Base-by-base conservation (phyloP, 2,797 vertebrate genomes). In the Chaetophractus vellerosus region DNA sequence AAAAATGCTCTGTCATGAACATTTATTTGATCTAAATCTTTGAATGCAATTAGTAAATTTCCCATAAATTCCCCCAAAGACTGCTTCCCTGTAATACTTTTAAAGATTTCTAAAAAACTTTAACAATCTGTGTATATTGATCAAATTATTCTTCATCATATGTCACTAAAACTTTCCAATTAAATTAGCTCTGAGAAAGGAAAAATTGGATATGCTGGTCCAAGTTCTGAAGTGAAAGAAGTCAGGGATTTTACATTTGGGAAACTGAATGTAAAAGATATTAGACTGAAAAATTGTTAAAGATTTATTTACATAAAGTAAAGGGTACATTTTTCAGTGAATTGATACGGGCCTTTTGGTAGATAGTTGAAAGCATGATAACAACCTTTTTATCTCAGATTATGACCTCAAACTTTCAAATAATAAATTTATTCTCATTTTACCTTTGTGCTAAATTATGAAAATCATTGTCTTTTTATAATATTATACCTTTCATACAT, bases 11-110 rank as follows among this genome's bases (percentile, higher is more conserved):
- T 74, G 9, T 90, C 2, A 33, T 24, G 18, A 78, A 26, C 1
- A 66, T 68, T 81, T 82, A 81, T 74, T 91, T 96, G 82, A 74
- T n/a, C 23, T 79, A 88, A 88, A 76, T 33, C 3, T 72, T 90
- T 90, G 48, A 91, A 61, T 79, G 23, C 4, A 91, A 91, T 68
- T 57, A 71, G 26, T 63, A 36, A 4, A 81, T 68, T 79, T 83
- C 33, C 41, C 16, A 71, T 19, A 86, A 74, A 75, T 48, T n/a
- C 5, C 0, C 2, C 10, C 26, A 7, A 31, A 50, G 15, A 21
- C 48, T 64, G 72, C 19, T 72, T 85, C 7, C 26, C 38, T 63
- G 19, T 57, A 85, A 76, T 64, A 79, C 5, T 78, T 87, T 82
- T 61, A 71, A 90, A 79, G 6, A 1, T 2, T 92, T 81, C 90